phyloP scores from a whole-genome alignment of 2,113 vertebrate genomes.

The Ahaetulla prasina region DNA sequence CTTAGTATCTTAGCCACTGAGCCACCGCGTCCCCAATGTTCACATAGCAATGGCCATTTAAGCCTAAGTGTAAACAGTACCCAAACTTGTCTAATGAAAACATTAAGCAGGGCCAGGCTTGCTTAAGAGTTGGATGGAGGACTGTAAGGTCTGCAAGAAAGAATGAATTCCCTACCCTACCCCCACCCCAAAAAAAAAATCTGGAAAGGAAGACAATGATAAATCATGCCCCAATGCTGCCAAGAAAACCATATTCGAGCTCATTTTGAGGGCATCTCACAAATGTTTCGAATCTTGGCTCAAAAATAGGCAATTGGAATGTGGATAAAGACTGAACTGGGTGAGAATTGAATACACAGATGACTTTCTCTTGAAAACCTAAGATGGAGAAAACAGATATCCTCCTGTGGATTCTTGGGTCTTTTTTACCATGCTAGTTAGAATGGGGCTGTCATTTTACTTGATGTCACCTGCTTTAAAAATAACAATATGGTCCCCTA shows the following conservation, averaged over 20 bases:
- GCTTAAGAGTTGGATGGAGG: neutral
- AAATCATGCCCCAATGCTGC: neutral
- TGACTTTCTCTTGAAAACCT: neutral
- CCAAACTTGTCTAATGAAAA: neutral
- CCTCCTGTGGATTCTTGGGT: neutral
- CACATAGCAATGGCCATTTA: neutral
- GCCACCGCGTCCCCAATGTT: too few species aligned
- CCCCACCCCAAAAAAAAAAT: neutral
- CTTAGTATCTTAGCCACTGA: too few species aligned
- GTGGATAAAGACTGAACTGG: neutral
- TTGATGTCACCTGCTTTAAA: neutral
- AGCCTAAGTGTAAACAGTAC: neutral
- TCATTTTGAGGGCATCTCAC: neutral
- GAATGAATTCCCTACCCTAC: neutral
- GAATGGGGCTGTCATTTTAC: neutral
- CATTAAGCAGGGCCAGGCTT: neutral
- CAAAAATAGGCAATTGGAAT: neutral
- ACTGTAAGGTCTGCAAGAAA: neutral
- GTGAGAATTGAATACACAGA: neutral
- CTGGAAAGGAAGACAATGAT: neutral
- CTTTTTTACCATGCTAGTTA: neutral
- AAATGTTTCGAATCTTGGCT: neutral
- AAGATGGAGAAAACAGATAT: neutral
- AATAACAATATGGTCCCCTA: neutral
- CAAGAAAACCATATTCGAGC: neutral